Percentiles rank a stretch among this genome's conserved stretches.
phyloP scores from a whole-genome alignment of 2,113 vertebrate genomes.

The Scomber colias region DNA sequence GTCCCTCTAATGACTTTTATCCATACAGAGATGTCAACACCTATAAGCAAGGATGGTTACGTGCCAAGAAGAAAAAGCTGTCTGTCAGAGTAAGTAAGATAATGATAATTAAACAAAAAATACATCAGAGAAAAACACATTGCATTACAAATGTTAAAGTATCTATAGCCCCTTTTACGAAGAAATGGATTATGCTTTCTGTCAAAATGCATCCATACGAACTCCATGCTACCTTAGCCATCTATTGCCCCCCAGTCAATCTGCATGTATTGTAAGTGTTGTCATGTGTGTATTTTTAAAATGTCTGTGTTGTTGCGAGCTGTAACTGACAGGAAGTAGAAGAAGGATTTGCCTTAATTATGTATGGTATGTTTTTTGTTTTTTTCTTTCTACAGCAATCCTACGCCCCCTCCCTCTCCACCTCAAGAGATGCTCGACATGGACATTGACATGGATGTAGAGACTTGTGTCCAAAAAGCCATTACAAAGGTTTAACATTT shows the following conservation, averaged over 20 bases:
- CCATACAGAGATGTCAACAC: not conserved
- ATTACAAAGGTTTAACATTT: not conserved
- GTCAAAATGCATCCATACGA: no score
- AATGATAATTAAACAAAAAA: not conserved
- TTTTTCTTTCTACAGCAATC: constrained; percentile 9
- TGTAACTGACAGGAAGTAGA: no score
- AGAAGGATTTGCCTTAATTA: not conserved
- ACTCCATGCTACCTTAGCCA: no score
- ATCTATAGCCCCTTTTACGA: no score
- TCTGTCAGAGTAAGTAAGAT: constrained; percentile 48
- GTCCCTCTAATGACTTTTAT: not conserved
- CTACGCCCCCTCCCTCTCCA: constrained; percentile 59
- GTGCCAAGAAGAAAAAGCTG: accelerated
- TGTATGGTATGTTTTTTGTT: not conserved
- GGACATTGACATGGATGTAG: accelerated
- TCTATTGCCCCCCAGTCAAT: no score
- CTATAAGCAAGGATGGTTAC: constrained; percentile 6
- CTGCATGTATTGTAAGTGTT: not conserved
- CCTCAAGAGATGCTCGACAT: not conserved
- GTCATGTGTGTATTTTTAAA: no score
- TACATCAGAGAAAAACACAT: not conserved
- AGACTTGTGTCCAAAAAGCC: not conserved
- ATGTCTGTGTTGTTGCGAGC: not conserved
- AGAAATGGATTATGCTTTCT: no score
- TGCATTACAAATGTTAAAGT: no score